Evolutionary conservation across 1,140 invertebrate genomes (phyloP).

Genomic region (Sinonovacula constricta): DNA sequence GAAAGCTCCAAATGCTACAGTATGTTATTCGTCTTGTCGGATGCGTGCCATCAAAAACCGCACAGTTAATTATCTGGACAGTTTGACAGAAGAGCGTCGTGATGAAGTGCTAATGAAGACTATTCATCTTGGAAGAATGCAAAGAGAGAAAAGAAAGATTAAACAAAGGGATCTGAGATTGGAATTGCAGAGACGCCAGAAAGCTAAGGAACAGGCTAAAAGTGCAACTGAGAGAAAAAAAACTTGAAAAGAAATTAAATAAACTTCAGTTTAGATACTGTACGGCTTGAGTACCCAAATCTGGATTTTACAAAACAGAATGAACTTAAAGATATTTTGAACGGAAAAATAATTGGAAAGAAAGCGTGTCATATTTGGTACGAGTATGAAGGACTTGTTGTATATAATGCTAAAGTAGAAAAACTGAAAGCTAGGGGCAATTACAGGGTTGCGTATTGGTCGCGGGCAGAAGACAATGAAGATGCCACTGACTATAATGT

Average conservation of each 20-base stretch:
- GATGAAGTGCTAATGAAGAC: slow-evolving; percentile 3
- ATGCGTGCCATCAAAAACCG: slow-evolving; percentile 48
- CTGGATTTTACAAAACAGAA: background rate
- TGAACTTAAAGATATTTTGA: background rate
- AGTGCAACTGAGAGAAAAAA: background rate
- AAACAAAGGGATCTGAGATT: background rate
- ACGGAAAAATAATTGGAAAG: background rate
- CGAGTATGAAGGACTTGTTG: no score
- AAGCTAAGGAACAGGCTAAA: background rate
- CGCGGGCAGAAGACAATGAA: background rate
- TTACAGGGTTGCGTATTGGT: background rate
- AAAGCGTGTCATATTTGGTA: background rate
- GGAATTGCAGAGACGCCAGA: background rate
- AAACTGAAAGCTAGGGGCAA: background rate
- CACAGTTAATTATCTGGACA: slow-evolving; percentile 28
- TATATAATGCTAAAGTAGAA: background rate
- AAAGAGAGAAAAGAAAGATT: slow-evolving; percentile 5
- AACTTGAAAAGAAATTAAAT: slow-evolving; percentile 1
- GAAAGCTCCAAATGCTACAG: slow-evolving; percentile 39
- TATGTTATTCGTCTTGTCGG: slow-evolving; percentile 39
- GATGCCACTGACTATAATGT: background rate
- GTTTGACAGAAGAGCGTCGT: background rate
- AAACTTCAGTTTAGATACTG: background rate
- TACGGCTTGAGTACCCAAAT: background rate
- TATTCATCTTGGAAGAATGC: background rate